A percentile compares a stretch with the other conserved stretches of the same genome.
These are phyloP conservation scores for Atractosteus spatula DNA, from an alignment of 2,113 vertebrate species.

Conservation along the genomic window DNA sequence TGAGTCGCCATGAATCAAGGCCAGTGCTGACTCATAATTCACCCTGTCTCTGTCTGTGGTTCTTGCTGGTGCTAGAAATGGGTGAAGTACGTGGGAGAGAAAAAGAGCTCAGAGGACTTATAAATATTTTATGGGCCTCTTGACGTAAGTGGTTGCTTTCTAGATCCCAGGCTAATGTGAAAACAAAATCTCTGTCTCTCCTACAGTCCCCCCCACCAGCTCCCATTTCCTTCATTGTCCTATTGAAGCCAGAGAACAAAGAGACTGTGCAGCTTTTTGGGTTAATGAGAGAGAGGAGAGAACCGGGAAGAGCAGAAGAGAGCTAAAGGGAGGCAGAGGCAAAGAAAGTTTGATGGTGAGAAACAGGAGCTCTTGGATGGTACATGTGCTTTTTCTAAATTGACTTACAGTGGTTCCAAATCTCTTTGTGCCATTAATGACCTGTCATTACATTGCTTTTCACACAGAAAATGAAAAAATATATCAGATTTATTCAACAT, in stretches of 20 bases:
- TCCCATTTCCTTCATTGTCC: slow-evolving; percentile 25
- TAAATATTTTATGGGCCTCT: slow-evolving; percentile 61
- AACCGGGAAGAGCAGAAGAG: slow-evolving; percentile 8
- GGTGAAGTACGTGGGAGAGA: neutral
- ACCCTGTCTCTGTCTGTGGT: no score
- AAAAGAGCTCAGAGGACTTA: slow-evolving; percentile 18
- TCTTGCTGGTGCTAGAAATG: no score
- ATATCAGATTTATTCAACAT: no score
- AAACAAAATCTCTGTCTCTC: slow-evolving; percentile 14
- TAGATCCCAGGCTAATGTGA: slow-evolving; percentile 44
- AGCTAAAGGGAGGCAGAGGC: neutral
- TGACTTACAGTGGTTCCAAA: no score
- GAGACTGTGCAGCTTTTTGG: slow-evolving; percentile 28
- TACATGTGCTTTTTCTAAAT: no score
- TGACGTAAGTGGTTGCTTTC: slow-evolving; percentile 60
- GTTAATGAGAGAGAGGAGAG: slow-evolving; percentile 24
- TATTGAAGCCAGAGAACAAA: slow-evolving; percentile 12
- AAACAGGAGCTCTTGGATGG: neutral
- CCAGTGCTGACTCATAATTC: no score
- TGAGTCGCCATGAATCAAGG: no score
- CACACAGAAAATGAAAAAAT: no score
- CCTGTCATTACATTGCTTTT: no score
- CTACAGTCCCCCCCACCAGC: neutral
- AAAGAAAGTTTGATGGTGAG: slow-evolving; percentile 7
- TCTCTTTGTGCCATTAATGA: no score